Evolutionary conservation across 2,888 invertebrate genomes (phyloP).

Genomic region (Acronicta leporina): DNA sequence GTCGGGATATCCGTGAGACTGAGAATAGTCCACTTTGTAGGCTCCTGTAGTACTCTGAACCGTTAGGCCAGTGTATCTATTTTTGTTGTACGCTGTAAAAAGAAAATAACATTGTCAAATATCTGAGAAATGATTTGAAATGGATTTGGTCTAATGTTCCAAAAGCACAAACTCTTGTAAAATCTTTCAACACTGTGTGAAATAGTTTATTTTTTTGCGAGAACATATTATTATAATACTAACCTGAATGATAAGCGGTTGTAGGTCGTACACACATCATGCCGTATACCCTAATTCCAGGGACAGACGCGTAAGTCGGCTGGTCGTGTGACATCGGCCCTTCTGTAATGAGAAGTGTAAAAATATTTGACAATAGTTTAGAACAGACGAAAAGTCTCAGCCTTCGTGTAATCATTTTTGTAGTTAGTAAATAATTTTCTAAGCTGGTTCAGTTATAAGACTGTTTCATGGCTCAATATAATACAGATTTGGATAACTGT

Average conservation of each 20-base stretch:
- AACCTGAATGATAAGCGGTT: constrained; percentile 77
- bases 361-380: neutral
- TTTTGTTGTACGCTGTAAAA: constrained; percentile 80
- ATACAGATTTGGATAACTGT: constrained; percentile 27
- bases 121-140: neutral
- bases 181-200: too few species aligned
- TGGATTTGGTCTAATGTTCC: neutral
- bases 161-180: neutral
- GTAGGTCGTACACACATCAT: constrained; percentile 95
- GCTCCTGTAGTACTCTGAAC: constrained; percentile 84
- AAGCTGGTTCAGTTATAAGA: too few species aligned
- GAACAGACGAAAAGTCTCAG: neutral
- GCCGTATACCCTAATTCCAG: constrained; percentile 97
- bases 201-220: too few species aligned
- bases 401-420: neutral
- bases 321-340: constrained; percentile 98
- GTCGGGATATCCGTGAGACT: constrained; percentile 79
- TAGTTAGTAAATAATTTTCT: neutral
- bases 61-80: constrained; percentile 71
- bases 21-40: constrained; percentile 87
- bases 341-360: constrained; percentile 88
- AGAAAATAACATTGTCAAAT: constrained; percentile 10
- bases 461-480: constrained; percentile 2
- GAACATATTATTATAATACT: too few species aligned
- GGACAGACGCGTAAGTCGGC: constrained; percentile 97